Evolutionary conservation across 2,888 invertebrate species (phyloP).

Genomic region (Cosmorhoe ocellata): DNA sequence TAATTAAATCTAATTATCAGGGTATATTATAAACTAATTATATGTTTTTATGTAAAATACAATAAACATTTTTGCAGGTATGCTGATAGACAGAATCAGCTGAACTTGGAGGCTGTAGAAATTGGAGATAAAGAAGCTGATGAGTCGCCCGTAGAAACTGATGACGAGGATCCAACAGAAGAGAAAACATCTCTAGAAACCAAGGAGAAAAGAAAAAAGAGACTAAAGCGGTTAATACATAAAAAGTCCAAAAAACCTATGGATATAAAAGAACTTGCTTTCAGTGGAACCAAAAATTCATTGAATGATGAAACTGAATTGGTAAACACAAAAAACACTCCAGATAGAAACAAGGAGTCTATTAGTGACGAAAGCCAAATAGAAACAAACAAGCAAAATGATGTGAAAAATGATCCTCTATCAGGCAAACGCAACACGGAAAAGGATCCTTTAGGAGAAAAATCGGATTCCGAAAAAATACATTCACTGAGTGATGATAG

Average conservation of each 20-base stretch:
- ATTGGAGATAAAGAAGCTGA: slow-evolving; percentile 75
- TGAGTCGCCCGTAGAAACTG: slow-evolving; percentile 70
- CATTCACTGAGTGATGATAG: slow-evolving; percentile 51
- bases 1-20: too few relatives aligned
- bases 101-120: slow-evolving; percentile 67
- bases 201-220: slow-evolving; percentile 63
- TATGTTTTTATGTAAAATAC: too few relatives aligned
- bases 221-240: slow-evolving; percentile 58
- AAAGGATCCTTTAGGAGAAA: background rate
- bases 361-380: background rate
- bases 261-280: slow-evolving; percentile 34
- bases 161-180: slow-evolving; percentile 59
- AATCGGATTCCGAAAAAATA: slow-evolving; percentile 34
- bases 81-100: slow-evolving; percentile 68
- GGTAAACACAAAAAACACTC: slow-evolving; percentile 18
- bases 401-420: background rate
- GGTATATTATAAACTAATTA: too few relatives aligned
- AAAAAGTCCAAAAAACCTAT: slow-evolving; percentile 54
- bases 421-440: background rate
- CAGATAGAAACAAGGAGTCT: slow-evolving; percentile 3
- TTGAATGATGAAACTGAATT: slow-evolving; percentile 17
- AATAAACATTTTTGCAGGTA: slow-evolving; percentile 49
- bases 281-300: slow-evolving; percentile 8
- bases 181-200: slow-evolving; percentile 49
- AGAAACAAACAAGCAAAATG: background rate